Base-by-base conservation (phyloP, 1,140 invertebrate species). In the Brachionus sp. region DNA sequence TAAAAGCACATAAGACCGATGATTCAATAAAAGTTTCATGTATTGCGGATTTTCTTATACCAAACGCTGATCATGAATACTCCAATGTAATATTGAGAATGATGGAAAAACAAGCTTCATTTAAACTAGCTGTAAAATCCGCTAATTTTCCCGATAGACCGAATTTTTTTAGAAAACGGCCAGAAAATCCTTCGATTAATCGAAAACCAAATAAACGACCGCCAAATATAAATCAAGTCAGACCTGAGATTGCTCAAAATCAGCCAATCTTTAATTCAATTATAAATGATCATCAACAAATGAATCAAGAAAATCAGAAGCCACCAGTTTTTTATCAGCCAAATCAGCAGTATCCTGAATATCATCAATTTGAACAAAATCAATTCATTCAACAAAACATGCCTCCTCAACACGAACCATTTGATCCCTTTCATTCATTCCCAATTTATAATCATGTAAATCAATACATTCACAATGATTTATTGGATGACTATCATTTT, bases 81-180 rank as follows among this genome's bases (percentile, higher is more conserved):
- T 29, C 39, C 4, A 13, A 80, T 9, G 16, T 29, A n/a, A 57
- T 62, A 4, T 33, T 80, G 29, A 80, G 19, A 23, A 16, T 62
- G 16, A 80, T 80, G 77, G 77, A 80, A 44, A 80, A 66, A 33
- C 37, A 62, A 19, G 46, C 77, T 42, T 62, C 50, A 12, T 80
- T 80, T 66, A 80, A 80, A 16, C 16, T 80, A 12, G 19, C 70
- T 25, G 44, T 75, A 12, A 75, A 35, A 75, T 75, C 70, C 5
- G 42, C 70, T 13, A 75, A 44, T 46, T 75, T 75, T 75, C 37
- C 37, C 12, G 46, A 46, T 4, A 75, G 12, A 16, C 68, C 68
- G 0, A 75, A 75, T 35, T 68, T 33, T 68, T 57, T 57, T 25
- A 57, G 50, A 25, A 57, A 57, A 68, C 64, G 13, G 29, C 10